These are phyloP conservation scores for Ptyas mucosa DNA, from an alignment of 2,113 vertebrate genomes.

Conservation along the genomic window DNA sequence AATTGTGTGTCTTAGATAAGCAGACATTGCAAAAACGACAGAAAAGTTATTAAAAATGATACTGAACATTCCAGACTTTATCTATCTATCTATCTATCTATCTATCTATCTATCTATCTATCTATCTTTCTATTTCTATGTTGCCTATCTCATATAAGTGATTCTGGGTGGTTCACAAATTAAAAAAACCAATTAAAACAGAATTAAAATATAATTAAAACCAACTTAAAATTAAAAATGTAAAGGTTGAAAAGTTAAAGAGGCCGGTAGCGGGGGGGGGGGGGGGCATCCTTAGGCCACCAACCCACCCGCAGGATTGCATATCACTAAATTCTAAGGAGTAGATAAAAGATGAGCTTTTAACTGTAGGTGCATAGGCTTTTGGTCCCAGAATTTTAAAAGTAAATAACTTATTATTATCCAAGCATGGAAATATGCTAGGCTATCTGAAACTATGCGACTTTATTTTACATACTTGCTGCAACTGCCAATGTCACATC, in stretches of 20 bases:
- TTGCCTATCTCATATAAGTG: too few species aligned
- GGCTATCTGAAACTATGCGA: background rate
- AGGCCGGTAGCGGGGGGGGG: accelerated
- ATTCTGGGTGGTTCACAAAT: background rate
- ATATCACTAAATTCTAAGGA: background rate
- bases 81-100: too few species aligned
- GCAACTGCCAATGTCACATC: background rate
- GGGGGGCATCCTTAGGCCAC: background rate
- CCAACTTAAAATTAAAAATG: background rate
- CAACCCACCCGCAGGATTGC: background rate
- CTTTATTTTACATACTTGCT: background rate
- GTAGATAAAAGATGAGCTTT: background rate
- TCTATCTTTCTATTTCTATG: too few species aligned
- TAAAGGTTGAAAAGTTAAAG: background rate
- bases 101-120: too few species aligned
- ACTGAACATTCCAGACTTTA: background rate
- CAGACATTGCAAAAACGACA: background rate
- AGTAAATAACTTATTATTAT: background rate
- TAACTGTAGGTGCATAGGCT: background rate
- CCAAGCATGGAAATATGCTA: background rate
- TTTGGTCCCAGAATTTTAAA: background rate
- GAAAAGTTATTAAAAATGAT: background rate
- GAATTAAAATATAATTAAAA: background rate
- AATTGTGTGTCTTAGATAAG: background rate
- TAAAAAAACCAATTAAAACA: background rate